Evolutionary conservation across 1,140 invertebrate species (phyloP).

Genomic region (Leucophenga varia): DNA sequence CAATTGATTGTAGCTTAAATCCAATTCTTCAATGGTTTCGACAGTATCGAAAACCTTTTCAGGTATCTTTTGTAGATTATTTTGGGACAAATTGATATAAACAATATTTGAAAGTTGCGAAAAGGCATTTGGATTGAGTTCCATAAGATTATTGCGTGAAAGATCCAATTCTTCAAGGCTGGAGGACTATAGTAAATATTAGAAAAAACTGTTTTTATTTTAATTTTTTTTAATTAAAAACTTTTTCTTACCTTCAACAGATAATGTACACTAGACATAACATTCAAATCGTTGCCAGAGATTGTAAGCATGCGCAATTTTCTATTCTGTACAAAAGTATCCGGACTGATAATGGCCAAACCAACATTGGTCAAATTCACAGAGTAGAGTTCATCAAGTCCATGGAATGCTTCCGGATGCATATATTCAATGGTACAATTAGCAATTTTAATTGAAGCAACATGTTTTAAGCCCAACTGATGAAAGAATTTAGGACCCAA

Average conservation of each 20-base stretch:
- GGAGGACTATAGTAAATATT: constrained; percentile 51
- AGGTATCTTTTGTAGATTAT: constrained; percentile 65
- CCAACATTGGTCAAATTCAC: constrained; percentile 69
- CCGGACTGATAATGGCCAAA: constrained; percentile 64
- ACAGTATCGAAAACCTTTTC: constrained; percentile 62
- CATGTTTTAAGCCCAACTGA: constrained; percentile 61
- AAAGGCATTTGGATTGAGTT: constrained; percentile 63
- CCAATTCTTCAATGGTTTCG: constrained; percentile 65
- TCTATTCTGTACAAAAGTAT: constrained; percentile 67
- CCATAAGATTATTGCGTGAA: constrained; percentile 65
- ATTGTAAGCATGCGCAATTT: constrained; percentile 67
- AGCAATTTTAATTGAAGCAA: constrained; percentile 62
- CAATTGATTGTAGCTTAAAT: constrained; percentile 67
- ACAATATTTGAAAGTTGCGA: constrained; percentile 63
- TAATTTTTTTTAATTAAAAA: neutral
- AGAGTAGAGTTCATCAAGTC: constrained; percentile 64
- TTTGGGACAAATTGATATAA: constrained; percentile 67
- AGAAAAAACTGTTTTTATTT: neutral
- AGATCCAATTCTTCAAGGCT: constrained; percentile 68
- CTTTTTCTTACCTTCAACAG: constrained; percentile 47
- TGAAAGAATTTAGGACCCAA: constrained; percentile 62
- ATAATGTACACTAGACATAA: constrained; percentile 44
- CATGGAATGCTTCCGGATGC: constrained; percentile 65
- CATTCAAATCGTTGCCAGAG: constrained; percentile 65
- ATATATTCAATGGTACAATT: constrained; percentile 61